These are phyloP conservation scores for Reticulitermes lucifugus DNA, from an alignment of 2,888 invertebrate species.

Conservation along the genomic window DNA sequence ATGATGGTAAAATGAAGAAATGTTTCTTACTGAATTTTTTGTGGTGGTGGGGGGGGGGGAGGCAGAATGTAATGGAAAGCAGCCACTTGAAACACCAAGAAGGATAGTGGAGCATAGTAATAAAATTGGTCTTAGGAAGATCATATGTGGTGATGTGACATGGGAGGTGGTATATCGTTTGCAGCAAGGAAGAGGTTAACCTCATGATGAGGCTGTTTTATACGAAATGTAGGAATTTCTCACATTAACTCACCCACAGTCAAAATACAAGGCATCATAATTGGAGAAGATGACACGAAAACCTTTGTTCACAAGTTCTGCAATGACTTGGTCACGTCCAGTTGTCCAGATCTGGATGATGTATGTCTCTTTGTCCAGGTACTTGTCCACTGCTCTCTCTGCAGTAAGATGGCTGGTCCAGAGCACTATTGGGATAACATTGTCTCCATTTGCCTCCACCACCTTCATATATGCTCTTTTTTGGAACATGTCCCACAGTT, in stretches of 20 bases:
- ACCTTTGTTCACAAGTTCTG: constrained; percentile 76
- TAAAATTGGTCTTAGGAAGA: no score
- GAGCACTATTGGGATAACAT: constrained; percentile 71
- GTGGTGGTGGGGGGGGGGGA: no score
- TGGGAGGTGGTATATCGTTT: no score
- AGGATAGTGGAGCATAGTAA: no score
- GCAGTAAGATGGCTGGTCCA: constrained; percentile 85
- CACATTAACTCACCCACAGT: constrained; percentile 73
- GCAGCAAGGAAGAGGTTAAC: no score
- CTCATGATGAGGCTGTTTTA: no score
- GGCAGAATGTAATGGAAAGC: no score
- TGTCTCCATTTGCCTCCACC: constrained; percentile 54
- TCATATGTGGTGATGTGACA: no score
- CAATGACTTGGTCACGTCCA: constrained; percentile 68
- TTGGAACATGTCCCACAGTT: constrained; percentile 58
- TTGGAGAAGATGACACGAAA: constrained; percentile 86
- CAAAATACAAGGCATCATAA: constrained; percentile 87
- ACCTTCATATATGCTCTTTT: constrained; percentile 48
- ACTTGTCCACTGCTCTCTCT: constrained; percentile 71
- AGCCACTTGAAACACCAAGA: no score
- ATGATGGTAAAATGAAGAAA: no score
- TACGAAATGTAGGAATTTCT: no score
- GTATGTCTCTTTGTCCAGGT: constrained; percentile 78
- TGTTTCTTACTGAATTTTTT: no score
- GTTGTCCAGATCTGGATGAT: constrained; percentile 88